These are phyloP conservation scores for Helobdella robusta DNA, from an alignment of 2,888 invertebrate genomes.

Conservation along the genomic window DNA sequence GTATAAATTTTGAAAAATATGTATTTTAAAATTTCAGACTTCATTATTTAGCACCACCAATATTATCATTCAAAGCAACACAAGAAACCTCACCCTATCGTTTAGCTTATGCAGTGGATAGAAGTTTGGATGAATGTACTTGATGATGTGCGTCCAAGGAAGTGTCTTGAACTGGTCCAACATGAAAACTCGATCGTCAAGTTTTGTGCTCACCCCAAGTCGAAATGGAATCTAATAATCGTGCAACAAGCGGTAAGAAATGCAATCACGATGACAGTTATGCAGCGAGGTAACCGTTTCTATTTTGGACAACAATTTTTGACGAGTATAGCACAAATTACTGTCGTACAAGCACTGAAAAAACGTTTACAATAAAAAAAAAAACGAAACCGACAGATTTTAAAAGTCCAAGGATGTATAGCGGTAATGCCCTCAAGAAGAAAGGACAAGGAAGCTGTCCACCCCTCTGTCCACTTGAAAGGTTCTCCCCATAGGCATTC, in stretches of 20 bases:
- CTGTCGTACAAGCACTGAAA: too few species aligned
- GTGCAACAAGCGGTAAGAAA: too few species aligned
- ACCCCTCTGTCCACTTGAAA: constrained; percentile 50
- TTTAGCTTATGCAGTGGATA: constrained; percentile 73
- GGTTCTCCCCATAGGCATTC: constrained; percentile 61
- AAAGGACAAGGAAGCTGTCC: constrained; percentile 66
- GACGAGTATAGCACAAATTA: too few species aligned
- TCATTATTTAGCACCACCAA: neutral
- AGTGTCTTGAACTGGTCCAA: constrained; percentile 85
- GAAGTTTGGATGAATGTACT: constrained; percentile 79
- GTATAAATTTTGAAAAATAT: neutral
- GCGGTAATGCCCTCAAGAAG: constrained; percentile 70
- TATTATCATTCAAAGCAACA: neutral
- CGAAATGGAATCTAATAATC: constrained; percentile 69
- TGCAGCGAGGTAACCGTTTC: too few species aligned
- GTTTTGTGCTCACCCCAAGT: constrained; percentile 71
- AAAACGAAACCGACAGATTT: constrained; percentile 65
- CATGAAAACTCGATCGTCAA: constrained; percentile 84
- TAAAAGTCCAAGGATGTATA: constrained; percentile 77
- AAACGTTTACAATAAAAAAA: too few species aligned
- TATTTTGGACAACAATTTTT: too few species aligned
- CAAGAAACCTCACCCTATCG: constrained; percentile 49
- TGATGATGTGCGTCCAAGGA: constrained; percentile 70
- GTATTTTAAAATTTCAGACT: neutral
- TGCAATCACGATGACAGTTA: too few species aligned